Evolutionary conservation across 2,888 invertebrate genomes (phyloP).

Genomic region (Celastrina argiolus): DNA sequence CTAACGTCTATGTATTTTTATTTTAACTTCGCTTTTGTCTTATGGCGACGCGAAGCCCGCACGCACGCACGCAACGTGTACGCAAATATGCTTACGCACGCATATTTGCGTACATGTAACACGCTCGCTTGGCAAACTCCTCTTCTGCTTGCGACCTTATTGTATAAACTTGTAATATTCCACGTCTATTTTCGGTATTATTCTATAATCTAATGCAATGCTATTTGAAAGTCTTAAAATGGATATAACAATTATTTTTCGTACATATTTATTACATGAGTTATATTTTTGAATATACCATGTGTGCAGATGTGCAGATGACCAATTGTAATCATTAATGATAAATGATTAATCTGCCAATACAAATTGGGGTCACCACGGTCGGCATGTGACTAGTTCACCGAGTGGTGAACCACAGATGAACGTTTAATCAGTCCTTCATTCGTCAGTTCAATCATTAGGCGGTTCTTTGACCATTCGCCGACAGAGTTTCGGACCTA

Average conservation of each 20-base stretch:
- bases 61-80: neutral
- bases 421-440: too few species aligned
- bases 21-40: too few species aligned
- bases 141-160: neutral
- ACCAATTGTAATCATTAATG: neutral
- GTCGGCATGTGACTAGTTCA: too few species aligned
- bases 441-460: too few species aligned
- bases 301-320: neutral
- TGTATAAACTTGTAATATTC: neutral
- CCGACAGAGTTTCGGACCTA: neutral
- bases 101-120: too few species aligned
- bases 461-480: neutral
- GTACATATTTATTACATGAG: neutral
- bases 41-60: too few species aligned
- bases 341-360: neutral
- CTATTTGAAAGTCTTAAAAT: neutral
- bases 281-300: neutral
- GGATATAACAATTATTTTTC: too few species aligned
- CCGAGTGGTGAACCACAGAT: too few species aligned
- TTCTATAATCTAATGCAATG: neutral
- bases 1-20: too few species aligned
- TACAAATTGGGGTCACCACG: constrained; percentile 3
- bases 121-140: neutral
- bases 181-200: neutral
- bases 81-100: neutral